Evolutionary conservation across 2,888 invertebrate species (phyloP).

Genomic region (Zootermopsis nevadensis): DNA sequence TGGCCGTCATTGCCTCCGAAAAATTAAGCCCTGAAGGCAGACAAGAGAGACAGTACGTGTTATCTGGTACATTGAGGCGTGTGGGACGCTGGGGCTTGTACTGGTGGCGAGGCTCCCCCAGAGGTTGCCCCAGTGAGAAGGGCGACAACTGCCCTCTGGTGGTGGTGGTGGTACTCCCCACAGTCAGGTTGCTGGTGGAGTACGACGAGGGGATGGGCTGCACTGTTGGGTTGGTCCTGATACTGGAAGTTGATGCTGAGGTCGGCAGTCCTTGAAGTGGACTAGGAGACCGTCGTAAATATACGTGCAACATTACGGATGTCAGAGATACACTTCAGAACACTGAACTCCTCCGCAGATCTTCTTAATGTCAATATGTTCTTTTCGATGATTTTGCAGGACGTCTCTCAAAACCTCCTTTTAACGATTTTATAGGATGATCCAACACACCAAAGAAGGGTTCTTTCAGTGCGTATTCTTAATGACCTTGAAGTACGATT

Average conservation of each 20-base stretch:
- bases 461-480: no score
- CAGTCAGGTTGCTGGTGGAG: slow-evolving; percentile 34
- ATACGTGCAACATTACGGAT: slow-evolving; percentile 37
- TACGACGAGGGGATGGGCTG: slow-evolving; percentile 42
- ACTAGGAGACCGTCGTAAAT: slow-evolving; percentile 51
- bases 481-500: no score
- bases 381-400: no score
- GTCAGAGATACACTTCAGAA: not conserved
- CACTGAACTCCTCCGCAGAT: no score
- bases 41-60: slow-evolving; percentile 57
- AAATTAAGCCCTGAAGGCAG: slow-evolving; percentile 57
- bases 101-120: slow-evolving; percentile 47
- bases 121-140: slow-evolving; percentile 47
- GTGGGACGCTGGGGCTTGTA: slow-evolving; percentile 45
- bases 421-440: no score
- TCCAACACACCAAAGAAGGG: no score
- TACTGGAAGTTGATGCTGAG: slow-evolving; percentile 18
- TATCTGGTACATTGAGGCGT: slow-evolving; percentile 47
- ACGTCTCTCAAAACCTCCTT: no score
- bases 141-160: slow-evolving; percentile 44
- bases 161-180: slow-evolving; percentile 8
- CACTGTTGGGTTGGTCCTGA: slow-evolving; percentile 42
- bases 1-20: slow-evolving; percentile 57
- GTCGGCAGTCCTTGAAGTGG: slow-evolving; percentile 42
- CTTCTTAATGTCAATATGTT: no score